These are phyloP conservation scores for Phaetusa simplex DNA, from an alignment of 2,113 vertebrate species.

Conservation along the genomic window DNA sequence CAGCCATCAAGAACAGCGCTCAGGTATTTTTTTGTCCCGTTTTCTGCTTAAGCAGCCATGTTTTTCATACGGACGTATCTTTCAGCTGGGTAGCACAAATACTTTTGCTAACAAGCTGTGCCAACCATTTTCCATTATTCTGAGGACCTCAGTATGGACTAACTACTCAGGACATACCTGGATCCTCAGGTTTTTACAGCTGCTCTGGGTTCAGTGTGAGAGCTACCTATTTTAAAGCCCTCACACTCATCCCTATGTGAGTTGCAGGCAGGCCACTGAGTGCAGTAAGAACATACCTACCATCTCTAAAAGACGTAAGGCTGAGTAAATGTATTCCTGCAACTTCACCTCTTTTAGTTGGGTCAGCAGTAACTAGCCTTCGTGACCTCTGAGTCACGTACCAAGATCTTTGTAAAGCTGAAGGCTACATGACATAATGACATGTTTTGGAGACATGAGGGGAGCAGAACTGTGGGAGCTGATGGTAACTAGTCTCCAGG, in stretches of 20 bases:
- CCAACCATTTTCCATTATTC: neutral
- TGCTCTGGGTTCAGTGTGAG: neutral
- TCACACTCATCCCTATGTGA: fast-evolving
- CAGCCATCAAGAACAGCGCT: constrained; percentile 86
- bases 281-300: neutral
- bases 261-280: neutral
- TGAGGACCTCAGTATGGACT: neutral
- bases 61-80: neutral
- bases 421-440: neutral
- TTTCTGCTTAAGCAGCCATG: neutral
- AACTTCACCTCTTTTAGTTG: neutral
- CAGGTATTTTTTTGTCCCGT: constrained; percentile 77
- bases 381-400: neutral
- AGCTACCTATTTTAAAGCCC: neutral
- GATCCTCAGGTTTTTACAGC: neutral
- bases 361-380: neutral
- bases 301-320: neutral
- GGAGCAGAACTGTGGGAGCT: neutral
- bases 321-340: neutral
- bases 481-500: neutral
- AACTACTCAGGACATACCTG: neutral
- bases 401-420: neutral
- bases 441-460: neutral
- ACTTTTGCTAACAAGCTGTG: neutral
- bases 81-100: neutral